These are phyloP conservation scores for Tapirus terrestris DNA, from an alignment of 2,113 vertebrate species.

Conservation along the genomic window DNA sequence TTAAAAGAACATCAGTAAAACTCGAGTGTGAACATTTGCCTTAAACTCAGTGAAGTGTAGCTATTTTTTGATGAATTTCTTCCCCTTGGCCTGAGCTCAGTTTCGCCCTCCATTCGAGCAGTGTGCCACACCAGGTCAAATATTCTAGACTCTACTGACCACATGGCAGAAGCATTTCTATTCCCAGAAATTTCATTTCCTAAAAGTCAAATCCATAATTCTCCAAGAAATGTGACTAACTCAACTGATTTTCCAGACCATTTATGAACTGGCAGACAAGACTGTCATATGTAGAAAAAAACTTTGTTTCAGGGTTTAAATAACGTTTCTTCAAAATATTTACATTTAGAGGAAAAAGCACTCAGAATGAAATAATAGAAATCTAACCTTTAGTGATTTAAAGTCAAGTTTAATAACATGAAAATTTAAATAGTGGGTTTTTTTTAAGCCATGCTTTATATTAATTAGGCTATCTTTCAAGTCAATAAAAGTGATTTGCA, in stretches of 20 bases:
- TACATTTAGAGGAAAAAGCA: slow-evolving; percentile 8
- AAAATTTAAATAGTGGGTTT: background rate
- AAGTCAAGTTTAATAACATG: background rate
- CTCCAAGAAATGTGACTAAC: background rate
- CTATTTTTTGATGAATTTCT: background rate
- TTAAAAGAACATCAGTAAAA: background rate
- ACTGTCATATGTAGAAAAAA: background rate
- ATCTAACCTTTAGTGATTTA: background rate
- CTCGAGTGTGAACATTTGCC: background rate
- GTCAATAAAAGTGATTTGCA: background rate
- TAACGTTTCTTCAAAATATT: background rate
- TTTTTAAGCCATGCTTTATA: background rate
- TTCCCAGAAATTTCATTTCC: slow-evolving; percentile 2
- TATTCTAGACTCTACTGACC: background rate
- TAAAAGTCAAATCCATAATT: slow-evolving; percentile 29
- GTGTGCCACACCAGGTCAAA: background rate
- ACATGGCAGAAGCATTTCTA: background rate
- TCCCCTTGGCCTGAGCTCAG: background rate
- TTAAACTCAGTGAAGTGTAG: background rate
- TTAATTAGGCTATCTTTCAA: background rate
- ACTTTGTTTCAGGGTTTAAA: background rate
- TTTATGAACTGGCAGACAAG: background rate
- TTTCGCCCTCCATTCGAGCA: background rate
- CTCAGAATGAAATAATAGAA: background rate
- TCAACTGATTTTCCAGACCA: slow-evolving; percentile 41